Percentiles rank a stretch among this genome's conserved stretches.
phyloP scores from a whole-genome alignment of 2,888 invertebrate species.

The Epinotia demarniana region DNA sequence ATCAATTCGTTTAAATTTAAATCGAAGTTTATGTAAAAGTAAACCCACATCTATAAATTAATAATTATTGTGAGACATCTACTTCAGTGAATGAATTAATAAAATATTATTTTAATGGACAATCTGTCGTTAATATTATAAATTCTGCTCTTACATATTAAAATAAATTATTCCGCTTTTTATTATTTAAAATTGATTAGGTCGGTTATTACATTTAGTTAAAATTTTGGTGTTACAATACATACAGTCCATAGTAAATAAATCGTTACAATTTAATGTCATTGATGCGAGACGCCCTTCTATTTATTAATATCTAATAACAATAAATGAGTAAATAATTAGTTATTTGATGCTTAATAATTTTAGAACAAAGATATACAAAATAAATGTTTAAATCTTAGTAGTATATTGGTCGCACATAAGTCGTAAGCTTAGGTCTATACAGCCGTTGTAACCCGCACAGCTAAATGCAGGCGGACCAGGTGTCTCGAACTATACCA shows the following conservation, averaged over 20 bases:
- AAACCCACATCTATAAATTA: constrained; percentile 8
- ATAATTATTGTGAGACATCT: constrained; percentile 11
- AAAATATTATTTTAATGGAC: constrained; percentile 31
- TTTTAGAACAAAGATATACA: constrained; percentile 19
- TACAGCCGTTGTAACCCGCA: constrained; percentile 33
- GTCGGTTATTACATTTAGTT: constrained; percentile 37
- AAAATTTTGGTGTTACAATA: constrained; percentile 40
- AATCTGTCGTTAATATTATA: constrained; percentile 32
- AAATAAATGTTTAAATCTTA: constrained; percentile 19
- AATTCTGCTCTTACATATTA: constrained; percentile 46
- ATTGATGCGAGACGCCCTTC: constrained; percentile 25
- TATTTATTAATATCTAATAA: constrained; percentile 6
- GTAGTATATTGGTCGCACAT: constrained; percentile 32
- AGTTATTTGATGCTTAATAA: constrained; percentile 23
- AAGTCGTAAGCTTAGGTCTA: constrained; percentile 33
- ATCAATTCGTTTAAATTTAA: too few relatives aligned
- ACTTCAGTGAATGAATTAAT: constrained; percentile 24
- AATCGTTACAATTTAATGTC: constrained; percentile 19
- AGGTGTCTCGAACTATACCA: constrained; percentile 29
- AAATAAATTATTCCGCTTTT: constrained; percentile 49
- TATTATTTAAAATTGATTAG: constrained; percentile 43
- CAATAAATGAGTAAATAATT: constrained; percentile 28
- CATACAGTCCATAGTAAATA: constrained; percentile 29
- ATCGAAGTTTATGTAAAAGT: neutral
- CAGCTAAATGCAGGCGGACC: constrained; percentile 26